Base-by-base conservation (phyloP, 2,888 invertebrate genomes). In the Sinhomidia bicolor region DNA sequence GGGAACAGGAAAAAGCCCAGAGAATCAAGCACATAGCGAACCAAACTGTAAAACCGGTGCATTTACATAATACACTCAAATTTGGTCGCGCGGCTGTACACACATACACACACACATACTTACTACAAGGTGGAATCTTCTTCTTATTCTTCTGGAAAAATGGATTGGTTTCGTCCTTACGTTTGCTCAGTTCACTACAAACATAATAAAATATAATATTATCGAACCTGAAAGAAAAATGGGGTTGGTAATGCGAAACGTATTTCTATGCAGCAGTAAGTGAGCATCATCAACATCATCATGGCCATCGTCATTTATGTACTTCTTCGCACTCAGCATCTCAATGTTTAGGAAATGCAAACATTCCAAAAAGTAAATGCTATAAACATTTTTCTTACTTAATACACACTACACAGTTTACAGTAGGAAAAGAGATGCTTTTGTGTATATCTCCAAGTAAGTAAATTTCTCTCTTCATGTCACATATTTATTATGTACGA, bases 401-500 rank as follows among this genome's bases (percentile, higher is more conserved):
- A 26, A 41, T 47, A 26, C 7, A 23, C 23, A 17, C 47, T 12
- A 12, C 26, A 54, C 54, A 54, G 14, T n/a, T n/a, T n/a, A n/a
- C n/a, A n/a, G n/a, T n/a, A n/a, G n/a, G n/a, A n/a, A 29, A 62
- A 29, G 62, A 32, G 32, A 62, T 32, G 6, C 29, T 62, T 62
- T 23, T n/a, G n/a, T n/a, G n/a, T 7, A 57, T 29, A 23, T 62
- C 29, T 62, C 23, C 62, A n/a, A n/a, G n/a, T 4, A 23, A 29
- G 20, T 68, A 68, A 68, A 68, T 41, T 41, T 36, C 36, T 14
- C 29, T 9, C 3, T 4, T 47, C 47, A n/a, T 10, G 23, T 44
- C 17, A 44, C 23, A 44, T 44, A 71, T 71, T 71, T 71, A 14
- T 44, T 71, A 71, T 71, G 29, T 51, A 32, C n/a, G 5, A 32